These are phyloP conservation scores for Sus cebifrons DNA, from an alignment of 2,797 vertebrate genomes.

Conservation along the genomic window DNA sequence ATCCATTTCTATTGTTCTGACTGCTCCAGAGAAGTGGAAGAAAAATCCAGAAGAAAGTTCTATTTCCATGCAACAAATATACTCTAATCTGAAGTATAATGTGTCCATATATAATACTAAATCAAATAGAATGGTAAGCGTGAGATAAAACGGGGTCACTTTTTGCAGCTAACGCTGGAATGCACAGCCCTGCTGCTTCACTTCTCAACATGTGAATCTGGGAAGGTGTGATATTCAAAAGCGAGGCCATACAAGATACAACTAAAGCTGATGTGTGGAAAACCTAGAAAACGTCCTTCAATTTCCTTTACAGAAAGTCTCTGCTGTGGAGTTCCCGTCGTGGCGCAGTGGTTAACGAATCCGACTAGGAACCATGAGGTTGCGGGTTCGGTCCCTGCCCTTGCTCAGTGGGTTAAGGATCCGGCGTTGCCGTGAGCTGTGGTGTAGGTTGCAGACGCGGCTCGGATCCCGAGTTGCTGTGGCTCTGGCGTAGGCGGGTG, in stretches of 20 bases:
- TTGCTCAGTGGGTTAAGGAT: too few species aligned
- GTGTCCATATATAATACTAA: slow-evolving; percentile 89
- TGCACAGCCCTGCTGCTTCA: background rate
- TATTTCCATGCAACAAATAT: slow-evolving; percentile 87
- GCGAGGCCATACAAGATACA: background rate
- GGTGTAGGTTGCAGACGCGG: too few species aligned
- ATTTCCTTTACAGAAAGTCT: background rate
- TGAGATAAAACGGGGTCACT: background rate
- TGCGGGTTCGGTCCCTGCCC: too few species aligned
- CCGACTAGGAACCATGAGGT: too few species aligned
- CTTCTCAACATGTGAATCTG: background rate
- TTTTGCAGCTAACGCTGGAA: background rate
- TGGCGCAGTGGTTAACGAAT: too few species aligned
- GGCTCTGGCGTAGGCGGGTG: too few species aligned
- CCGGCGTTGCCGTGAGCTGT: too few species aligned
- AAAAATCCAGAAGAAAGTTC: slow-evolving; percentile 83
- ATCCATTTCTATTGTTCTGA: slow-evolving; percentile 89
- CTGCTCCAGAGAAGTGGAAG: slow-evolving; percentile 90
- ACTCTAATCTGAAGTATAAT: slow-evolving; percentile 87
- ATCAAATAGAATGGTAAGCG: slow-evolving; percentile 88
- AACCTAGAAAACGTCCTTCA: background rate
- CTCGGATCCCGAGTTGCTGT: too few species aligned
- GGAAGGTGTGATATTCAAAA: background rate
- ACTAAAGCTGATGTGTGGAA: background rate
- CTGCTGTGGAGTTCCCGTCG: too few species aligned